Evolutionary conservation across 2,888 invertebrate genomes (phyloP).

Genomic region (Thereva unica): DNA sequence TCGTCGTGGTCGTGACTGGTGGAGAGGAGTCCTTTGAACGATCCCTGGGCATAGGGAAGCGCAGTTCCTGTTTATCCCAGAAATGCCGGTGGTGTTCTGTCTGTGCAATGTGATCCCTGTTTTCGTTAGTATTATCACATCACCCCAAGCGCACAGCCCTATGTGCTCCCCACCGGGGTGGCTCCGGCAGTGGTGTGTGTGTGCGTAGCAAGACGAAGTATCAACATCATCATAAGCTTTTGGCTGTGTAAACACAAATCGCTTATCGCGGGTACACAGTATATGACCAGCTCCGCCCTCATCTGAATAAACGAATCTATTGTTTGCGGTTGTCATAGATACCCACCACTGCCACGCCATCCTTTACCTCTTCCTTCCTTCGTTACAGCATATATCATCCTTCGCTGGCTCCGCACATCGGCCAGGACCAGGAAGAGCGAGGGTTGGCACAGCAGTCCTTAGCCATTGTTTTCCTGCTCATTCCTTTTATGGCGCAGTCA

Average conservation of each 20-base stretch:
- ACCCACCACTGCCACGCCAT: conserved; percentile 27
- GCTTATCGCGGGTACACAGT: conserved; percentile 45
- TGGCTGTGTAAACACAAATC: conserved; percentile 46
- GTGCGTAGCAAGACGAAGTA: conserved; percentile 9
- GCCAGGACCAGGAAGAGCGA: no score
- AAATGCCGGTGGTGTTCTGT: conserved; percentile 11
- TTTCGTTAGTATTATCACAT: conserved; percentile 12
- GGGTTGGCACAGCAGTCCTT: no score
- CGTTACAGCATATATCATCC: no score
- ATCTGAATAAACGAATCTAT: conserved; percentile 45
- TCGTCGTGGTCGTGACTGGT: conserved; percentile 18
- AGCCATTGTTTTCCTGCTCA: no score
- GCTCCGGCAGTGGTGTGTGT: conserved; percentile 18
- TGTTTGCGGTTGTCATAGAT: conserved; percentile 47
- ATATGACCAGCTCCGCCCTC: conserved; percentile 44
- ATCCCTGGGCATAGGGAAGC: conserved; percentile 14
- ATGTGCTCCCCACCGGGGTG: conserved; percentile 9
- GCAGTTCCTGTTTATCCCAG: conserved; percentile 25
- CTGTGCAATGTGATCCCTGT: conserved; percentile 25
- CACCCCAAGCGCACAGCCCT: conserved; percentile 19
- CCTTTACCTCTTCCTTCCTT: no score
- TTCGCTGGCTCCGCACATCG: no score
- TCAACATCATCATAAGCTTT: conserved; percentile 42
- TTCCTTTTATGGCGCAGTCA: no score
- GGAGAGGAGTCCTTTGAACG: conserved; percentile 19